Conservation (phyloP, 2,797 vertebrate species). For the Echeneis naucrates region DNA sequence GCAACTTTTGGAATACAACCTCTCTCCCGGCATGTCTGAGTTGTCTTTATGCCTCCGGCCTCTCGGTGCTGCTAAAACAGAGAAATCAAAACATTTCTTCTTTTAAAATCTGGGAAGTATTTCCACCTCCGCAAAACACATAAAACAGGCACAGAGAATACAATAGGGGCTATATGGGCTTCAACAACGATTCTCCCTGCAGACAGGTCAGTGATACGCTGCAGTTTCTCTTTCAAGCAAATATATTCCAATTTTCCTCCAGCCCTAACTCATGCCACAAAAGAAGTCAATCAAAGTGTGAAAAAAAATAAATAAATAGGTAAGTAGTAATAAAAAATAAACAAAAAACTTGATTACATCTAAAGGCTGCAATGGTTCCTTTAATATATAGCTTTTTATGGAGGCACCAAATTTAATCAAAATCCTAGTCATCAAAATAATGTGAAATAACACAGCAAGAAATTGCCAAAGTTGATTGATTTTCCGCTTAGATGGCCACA, state of each 20-base stretch:
- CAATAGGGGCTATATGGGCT: slow-evolving; percentile 26
- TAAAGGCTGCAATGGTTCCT: slow-evolving; percentile 8
- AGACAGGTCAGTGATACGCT: slow-evolving; percentile 19
- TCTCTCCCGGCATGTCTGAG: slow-evolving; percentile 2
- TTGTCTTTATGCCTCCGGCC: slow-evolving; percentile 36
- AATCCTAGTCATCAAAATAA: slow-evolving; percentile 31
- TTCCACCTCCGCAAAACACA: slow-evolving; percentile 46
- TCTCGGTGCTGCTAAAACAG: slow-evolving; percentile 47
- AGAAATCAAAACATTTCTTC: slow-evolving; percentile 39
- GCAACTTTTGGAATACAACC: slow-evolving; percentile 4
- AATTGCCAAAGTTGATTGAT: slow-evolving; percentile 45
- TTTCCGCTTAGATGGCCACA: slow-evolving; percentile 49
- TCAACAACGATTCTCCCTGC: slow-evolving; percentile 18
- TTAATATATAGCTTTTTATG: slow-evolving; percentile 22
- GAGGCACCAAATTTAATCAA: slow-evolving; percentile 24
- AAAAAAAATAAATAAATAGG: background rate
- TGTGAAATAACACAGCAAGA: slow-evolving; percentile 38
- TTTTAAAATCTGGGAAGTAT: slow-evolving; percentile 34
- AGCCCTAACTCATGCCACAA: background rate
- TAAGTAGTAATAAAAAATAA: background rate
- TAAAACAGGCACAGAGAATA: slow-evolving; percentile 34
- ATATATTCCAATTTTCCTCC: slow-evolving; percentile 21
- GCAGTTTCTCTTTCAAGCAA: slow-evolving; percentile 15
- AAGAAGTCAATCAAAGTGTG: background rate
- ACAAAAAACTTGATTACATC: background rate